Evolutionary conservation across 1,140 invertebrate genomes (phyloP), one percentile per base, ranked within the genome.

Genomic region (Sminthurinus signatus): DNA sequence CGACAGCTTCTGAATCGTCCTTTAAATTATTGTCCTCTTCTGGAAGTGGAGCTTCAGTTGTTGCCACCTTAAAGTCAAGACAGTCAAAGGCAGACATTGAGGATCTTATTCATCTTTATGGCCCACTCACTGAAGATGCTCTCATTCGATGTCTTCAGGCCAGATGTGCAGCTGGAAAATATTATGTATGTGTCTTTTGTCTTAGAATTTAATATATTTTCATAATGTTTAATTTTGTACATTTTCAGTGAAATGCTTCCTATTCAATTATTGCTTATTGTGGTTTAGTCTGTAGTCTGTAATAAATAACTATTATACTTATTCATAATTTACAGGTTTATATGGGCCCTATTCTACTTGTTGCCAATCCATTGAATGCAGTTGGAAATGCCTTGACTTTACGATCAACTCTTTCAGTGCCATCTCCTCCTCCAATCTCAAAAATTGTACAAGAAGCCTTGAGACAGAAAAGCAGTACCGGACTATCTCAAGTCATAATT

Each of bases 401-500:
- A 73, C 85, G 85, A 68, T 92, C 89, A 73, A 91, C 90, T 62
- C 84, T 88, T 69, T 82, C 84, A 14, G 78, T 86, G 54, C 78
- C 81, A 21, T 79, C 86, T 73, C 84, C 82, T 64, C 82, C 84
- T 1, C 89, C 93, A 74, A 80, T 96, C 60, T 85, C 89, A 70
- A 85, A 85, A 75, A 88, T 95, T 15, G 91, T 96, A 29, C 86
- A 89, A 76, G 91, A 94, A 78, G 91, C 92, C 10, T 89, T 96
- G 51, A 81, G 91, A 68, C 92, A 95, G 76, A 91, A 95, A 78
- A 87, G 87, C 31, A 92, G 95, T 80, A 93, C 90, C 55, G 91
- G 90, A 61, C 93, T 94, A 78, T 92, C 93, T 19, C 93, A 96
- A 79, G 91, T 92, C 50, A 91, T 96, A 71, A 94, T 96, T 60